phyloP scores from a whole-genome alignment of 2,113 vertebrate species.

The Chamaea fasciata region DNA sequence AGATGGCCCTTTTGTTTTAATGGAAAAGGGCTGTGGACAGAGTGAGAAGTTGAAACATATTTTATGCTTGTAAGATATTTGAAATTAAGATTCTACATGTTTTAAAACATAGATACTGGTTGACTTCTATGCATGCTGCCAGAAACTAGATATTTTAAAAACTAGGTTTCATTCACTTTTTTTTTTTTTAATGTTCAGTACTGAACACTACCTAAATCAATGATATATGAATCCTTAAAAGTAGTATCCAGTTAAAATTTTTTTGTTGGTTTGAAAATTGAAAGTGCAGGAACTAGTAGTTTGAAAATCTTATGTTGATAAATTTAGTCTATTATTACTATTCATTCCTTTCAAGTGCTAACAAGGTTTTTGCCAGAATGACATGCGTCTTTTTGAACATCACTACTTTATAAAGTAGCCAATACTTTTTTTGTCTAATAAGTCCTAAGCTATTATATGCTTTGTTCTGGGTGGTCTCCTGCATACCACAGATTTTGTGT shows the following conservation, averaged over 20 bases:
- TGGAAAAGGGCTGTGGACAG: not conserved
- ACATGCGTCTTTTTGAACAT: not conserved
- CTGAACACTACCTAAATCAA: not conserved
- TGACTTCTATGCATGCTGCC: not conserved
- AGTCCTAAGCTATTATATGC: not conserved
- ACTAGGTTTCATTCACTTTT: not conserved
- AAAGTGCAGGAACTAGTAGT: not conserved
- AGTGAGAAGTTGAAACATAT: not conserved
- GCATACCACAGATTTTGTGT: not conserved
- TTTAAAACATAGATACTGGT: not conserved
- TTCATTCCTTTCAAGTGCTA: not conserved
- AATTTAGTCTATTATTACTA: not conserved
- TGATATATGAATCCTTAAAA: not conserved
- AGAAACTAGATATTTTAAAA: not conserved
- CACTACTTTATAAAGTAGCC: not conserved
- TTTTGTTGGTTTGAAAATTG: not conserved
- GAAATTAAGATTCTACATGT: not conserved
- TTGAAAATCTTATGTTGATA: not conserved
- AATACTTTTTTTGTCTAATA: not conserved
- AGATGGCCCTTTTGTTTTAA: not conserved
- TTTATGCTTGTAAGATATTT: not conserved
- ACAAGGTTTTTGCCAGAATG: fast-evolving
- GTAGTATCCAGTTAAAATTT: not conserved
- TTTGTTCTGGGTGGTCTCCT: not conserved
- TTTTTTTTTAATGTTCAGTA: not conserved